Evolutionary conservation across 2,888 invertebrate genomes (phyloP), one percentile per base, ranked within the genome.

Genomic region (Ophraella communa): DNA sequence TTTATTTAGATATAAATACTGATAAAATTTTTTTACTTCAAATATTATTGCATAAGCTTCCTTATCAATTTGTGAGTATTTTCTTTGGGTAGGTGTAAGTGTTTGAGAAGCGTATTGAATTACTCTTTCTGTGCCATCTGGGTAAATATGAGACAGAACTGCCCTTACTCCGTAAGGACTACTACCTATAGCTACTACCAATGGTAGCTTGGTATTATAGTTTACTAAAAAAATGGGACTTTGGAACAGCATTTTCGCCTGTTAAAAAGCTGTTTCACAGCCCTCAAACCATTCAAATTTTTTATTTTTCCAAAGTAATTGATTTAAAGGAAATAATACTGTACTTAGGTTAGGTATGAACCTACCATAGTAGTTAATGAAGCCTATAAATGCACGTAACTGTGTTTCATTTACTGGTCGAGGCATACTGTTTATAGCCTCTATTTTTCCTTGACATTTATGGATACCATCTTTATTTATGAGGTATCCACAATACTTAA

Each of bases 401-500:
- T 70, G 57, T 11, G 65, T 45, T 21, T 45, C 39, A 53, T 64
- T 64, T 42, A 23, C 30, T 1, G 65, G 63, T 33, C 30, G 30
- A 11, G 8, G 8, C 3, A 33, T 33, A 11, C 11, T 11, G 8
- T 33, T 8, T 11, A 72, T 70, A 5, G 53, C 30, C 11, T 30
- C 4, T 17, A 52, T 39, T 58, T 68, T 71, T 11, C 61, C 49
- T 14, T 63, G 21, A 0, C 11, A 33, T 33, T 64, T 63, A 45
- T 63, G 55, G 27, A 70, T 54, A 4, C 69, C 72, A 5, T 60
- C 23, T 54, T 59, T 65, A 39, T 54, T 27, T 10, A 74, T 67
- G 7, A 51, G 51, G 30, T 69, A 70, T 1, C 77, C 77, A 17
- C 81, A 70, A 69, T 79, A 80, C n/a, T 70, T 64, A 21, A 79